These are phyloP conservation scores for Montipora foliosa DNA, from an alignment of 64 coral and sea anemone species.

Conservation along the genomic window DNA sequence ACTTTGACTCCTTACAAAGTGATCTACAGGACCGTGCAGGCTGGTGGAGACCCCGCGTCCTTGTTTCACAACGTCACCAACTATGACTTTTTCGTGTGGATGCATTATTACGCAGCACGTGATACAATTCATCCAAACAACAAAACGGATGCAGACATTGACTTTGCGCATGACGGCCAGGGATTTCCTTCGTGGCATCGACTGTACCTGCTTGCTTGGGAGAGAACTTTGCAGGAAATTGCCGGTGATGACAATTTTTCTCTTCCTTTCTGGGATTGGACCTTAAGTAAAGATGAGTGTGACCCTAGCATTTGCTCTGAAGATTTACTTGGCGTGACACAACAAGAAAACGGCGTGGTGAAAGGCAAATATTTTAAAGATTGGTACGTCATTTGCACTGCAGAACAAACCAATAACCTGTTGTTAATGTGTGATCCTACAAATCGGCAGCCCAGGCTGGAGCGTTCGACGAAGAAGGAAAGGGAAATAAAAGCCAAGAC, in stretches of 20 bases:
- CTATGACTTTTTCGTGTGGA: conserved; percentile 82
- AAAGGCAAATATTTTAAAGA: conserved; percentile 75
- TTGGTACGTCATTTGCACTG: conserved; percentile 68
- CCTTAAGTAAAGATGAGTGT: background rate
- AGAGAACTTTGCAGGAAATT: too few relatives aligned
- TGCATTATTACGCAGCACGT: conserved; percentile 79
- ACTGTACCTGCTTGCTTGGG: too few relatives aligned
- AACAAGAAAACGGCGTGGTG: conserved; percentile 30
- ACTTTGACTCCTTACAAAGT: too few relatives aligned
- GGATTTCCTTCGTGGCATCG: too few relatives aligned
- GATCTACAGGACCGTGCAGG: background rate
- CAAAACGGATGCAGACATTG: background rate
- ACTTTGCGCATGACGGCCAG: conserved; percentile 50
- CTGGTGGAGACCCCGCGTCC: conserved; percentile 13
- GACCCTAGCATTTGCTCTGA: conserved; percentile 46
- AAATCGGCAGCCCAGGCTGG: background rate
- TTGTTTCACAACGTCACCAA: conserved; percentile 54
- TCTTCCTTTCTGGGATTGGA: too few relatives aligned
- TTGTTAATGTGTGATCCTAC: conserved; percentile 31
- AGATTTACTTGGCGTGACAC: conserved; percentile 61
- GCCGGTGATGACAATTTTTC: too few relatives aligned
- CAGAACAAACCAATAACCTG: conserved; percentile 1
- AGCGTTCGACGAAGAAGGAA: background rate
- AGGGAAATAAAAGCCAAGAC: background rate
- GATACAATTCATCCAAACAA: conserved; percentile 29